phyloP scores from a whole-genome alignment of 2,797 vertebrate species.

The Loris lydekkerianus region DNA sequence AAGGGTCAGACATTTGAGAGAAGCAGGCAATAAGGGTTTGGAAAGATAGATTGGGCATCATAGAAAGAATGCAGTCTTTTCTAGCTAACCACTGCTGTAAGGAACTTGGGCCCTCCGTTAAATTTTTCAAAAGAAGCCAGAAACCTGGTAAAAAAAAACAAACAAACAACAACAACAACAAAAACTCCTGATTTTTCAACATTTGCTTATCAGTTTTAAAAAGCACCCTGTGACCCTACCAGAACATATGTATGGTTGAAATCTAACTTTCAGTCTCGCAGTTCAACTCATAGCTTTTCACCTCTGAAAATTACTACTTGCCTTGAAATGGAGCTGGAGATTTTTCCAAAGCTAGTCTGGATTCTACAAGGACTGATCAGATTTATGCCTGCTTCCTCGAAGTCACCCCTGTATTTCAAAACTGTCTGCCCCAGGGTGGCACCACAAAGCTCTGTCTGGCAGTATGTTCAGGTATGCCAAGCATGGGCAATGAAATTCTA shows the following conservation, averaged over 20 bases:
- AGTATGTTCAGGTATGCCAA: not conserved
- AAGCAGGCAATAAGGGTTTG: not conserved
- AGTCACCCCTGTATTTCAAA: conserved; percentile 1
- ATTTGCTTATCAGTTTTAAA: conserved; percentile 15
- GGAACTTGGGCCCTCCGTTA: not conserved
- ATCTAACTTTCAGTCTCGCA: not conserved
- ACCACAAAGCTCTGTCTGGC: not conserved
- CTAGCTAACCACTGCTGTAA: not conserved
- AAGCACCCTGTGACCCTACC: not conserved
- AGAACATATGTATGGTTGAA: not conserved
- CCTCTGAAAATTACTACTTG: conserved; percentile 14
- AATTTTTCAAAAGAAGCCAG: conserved; percentile 20
- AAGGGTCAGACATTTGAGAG: not conserved
- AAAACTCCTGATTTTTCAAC: conserved; percentile 14
- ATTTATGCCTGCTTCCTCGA: not conserved
- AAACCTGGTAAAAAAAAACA: not conserved
- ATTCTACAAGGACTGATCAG: not conserved
- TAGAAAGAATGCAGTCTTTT: not conserved
- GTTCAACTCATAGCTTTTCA: not conserved
- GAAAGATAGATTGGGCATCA: not conserved
- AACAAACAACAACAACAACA: not conserved
- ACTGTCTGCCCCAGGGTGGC: not conserved
- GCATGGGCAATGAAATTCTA: not conserved
- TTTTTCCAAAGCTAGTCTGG: not conserved
- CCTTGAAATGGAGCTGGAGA: not conserved